Percentiles rank a stretch among this genome's conserved stretches.
Evolutionary conservation across 2,113 vertebrate genomes (phyloP).

Genomic region (Entelurus aequoreus): DNA sequence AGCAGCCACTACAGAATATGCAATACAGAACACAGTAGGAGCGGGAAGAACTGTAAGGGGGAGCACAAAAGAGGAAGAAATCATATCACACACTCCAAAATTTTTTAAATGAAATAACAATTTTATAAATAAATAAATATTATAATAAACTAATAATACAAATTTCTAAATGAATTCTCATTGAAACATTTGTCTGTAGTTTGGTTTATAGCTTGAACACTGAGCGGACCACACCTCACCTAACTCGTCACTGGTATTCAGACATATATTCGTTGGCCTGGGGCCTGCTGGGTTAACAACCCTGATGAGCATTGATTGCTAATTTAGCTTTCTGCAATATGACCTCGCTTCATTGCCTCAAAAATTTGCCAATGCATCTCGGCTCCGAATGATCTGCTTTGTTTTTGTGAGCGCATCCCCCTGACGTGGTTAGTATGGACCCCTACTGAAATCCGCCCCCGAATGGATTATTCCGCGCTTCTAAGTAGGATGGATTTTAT

Average conservation of each 20-base stretch:
- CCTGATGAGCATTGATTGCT: constrained; percentile 63
- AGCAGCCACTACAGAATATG: no score
- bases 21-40: no score
- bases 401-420: constrained; percentile 47
- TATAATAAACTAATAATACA: no score
- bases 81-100: no score
- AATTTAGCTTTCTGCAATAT: constrained; percentile 60
- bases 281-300: constrained; percentile 55
- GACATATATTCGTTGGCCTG: constrained; percentile 42
- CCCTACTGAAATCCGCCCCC: constrained; percentile 65
- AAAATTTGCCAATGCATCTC: constrained; percentile 55
- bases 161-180: constrained; percentile 1
- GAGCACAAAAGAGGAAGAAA: no score
- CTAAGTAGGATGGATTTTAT: constrained; percentile 75
- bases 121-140: no score
- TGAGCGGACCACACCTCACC: not conserved
- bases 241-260: constrained; percentile 20
- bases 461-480: constrained; percentile 64
- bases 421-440: constrained; percentile 70
- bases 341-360: constrained; percentile 55
- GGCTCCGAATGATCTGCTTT: constrained; percentile 60
- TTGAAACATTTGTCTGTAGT: constrained; percentile 9
- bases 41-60: no score
- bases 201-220: constrained; percentile 2
- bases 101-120: no score